Percentiles rank a stretch among this genome's conserved stretches.
These are phyloP conservation scores for Pomacea maculata DNA, from an alignment of 1,140 invertebrate species.

Conservation along the genomic window DNA sequence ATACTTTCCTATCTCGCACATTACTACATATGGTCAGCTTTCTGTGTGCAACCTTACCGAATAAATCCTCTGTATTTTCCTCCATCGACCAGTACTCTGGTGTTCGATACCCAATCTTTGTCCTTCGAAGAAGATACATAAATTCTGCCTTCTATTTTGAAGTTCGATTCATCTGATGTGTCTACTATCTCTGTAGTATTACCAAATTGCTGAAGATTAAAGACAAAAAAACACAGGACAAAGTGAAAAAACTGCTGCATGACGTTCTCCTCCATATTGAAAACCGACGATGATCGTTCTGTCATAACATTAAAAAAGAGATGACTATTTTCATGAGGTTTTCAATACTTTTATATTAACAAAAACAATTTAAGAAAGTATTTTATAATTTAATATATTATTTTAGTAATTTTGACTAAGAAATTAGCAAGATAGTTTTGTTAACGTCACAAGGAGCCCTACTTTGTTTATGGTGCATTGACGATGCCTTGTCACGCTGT, in stretches of 20 bases:
- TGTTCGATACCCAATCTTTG: conserved; percentile 66
- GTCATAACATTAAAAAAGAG: no score
- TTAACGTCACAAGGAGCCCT: no score
- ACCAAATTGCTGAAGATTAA: conserved; percentile 24
- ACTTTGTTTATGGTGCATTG: no score
- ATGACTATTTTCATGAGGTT: no score
- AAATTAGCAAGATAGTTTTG: no score
- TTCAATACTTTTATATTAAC: no score
- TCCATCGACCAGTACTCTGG: conserved; percentile 85
- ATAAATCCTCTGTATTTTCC: conserved; percentile 88
- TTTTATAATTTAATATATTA: no score
- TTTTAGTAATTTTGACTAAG: no score
- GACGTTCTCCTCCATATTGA: conserved; percentile 32
- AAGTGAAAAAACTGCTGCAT: conserved; percentile 31
- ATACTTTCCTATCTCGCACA: no score
- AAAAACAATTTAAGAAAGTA: no score
- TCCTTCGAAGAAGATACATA: conserved; percentile 38
- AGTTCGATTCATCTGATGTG: conserved; percentile 25
- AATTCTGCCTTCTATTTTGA: conserved; percentile 47
- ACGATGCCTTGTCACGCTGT: no score
- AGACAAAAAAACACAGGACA: conserved; percentile 31
- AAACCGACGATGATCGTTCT: not conserved
- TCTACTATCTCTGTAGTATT: conserved; percentile 31
- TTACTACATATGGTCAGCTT: not conserved
- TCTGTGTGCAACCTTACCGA: conserved; percentile 64